phyloP scores from a whole-genome alignment of 1,140 invertebrate genomes.

The Dreissena polymorpha region DNA sequence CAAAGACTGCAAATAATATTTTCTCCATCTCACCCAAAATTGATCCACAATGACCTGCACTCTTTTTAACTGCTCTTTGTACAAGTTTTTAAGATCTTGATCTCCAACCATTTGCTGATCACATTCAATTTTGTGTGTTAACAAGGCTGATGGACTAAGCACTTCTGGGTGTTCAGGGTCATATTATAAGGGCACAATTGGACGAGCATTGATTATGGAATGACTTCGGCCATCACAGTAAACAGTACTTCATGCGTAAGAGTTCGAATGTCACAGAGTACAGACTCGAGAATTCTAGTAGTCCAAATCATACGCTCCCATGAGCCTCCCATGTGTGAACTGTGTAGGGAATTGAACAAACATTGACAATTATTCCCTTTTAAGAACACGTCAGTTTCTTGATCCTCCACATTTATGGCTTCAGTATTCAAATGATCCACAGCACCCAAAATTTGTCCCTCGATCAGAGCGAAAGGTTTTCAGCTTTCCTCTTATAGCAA shows the following conservation, averaged over 20 bases:
- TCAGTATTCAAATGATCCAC: neutral
- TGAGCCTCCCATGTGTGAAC: slow-evolving; percentile 53
- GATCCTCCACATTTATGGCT: slow-evolving; percentile 8
- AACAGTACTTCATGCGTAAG: slow-evolving; percentile 53
- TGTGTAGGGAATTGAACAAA: slow-evolving; percentile 54
- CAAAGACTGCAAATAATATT: slow-evolving; percentile 5
- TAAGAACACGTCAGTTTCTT: neutral
- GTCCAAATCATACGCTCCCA: slow-evolving; percentile 63
- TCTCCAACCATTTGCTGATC: no score
- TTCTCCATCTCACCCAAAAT: slow-evolving; percentile 16
- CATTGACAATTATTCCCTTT: neutral
- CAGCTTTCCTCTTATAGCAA: slow-evolving; percentile 12
- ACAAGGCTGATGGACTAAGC: slow-evolving; percentile 15
- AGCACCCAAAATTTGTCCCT: slow-evolving; percentile 9
- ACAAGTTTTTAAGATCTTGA: slow-evolving; percentile 15
- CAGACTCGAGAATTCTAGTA: slow-evolving; percentile 47
- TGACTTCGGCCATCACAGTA: slow-evolving; percentile 55
- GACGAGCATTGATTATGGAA: slow-evolving; percentile 55
- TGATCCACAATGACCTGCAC: neutral
- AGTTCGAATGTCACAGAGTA: slow-evolving; percentile 45
- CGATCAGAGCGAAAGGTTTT: neutral
- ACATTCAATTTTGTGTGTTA: no score
- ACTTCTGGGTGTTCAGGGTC: slow-evolving; percentile 41
- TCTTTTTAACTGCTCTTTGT: slow-evolving; percentile 22
- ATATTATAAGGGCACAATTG: slow-evolving; percentile 44